Evolutionary conservation across 1,140 invertebrate species (phyloP).

Genomic region (Ruditapes philippinarum): DNA sequence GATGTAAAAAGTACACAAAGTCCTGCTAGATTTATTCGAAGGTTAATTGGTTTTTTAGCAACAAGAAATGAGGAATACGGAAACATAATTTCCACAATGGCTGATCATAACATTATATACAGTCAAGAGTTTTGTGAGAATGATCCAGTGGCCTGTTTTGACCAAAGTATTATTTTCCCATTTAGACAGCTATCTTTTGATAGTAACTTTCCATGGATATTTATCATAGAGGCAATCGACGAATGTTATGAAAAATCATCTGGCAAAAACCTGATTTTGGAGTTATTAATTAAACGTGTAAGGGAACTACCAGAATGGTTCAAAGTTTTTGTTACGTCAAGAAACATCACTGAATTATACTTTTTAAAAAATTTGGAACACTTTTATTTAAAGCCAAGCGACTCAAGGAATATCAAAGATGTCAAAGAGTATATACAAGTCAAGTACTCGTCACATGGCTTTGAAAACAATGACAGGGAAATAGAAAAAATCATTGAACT

Average conservation of each 20-base stretch:
- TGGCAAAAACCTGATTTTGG: background rate
- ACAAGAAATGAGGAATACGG: conserved; percentile 10
- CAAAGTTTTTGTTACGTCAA: background rate
- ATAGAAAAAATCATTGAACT: no score
- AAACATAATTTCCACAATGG: background rate
- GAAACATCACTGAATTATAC: background rate
- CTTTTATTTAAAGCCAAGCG: no score
- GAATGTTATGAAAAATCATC: background rate
- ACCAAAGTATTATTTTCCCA: background rate
- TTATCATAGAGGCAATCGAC: background rate
- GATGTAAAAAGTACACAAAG: background rate
- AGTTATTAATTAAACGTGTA: background rate
- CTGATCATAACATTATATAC: background rate
- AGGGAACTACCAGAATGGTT: background rate
- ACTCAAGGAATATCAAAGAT: no score
- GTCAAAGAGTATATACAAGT: no score
- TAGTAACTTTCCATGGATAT: background rate
- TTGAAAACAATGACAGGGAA: no score
- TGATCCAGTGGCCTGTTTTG: background rate
- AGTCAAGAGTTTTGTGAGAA: background rate
- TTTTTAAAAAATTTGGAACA: no score
- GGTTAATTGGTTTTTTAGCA: conserved; percentile 2
- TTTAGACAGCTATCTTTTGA: background rate
- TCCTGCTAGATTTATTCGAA: background rate
- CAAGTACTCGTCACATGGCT: no score